Evolutionary conservation across 1,140 invertebrate species (phyloP), one percentile per base, ranked within the genome.

Genomic region (Achroia grisella): DNA sequence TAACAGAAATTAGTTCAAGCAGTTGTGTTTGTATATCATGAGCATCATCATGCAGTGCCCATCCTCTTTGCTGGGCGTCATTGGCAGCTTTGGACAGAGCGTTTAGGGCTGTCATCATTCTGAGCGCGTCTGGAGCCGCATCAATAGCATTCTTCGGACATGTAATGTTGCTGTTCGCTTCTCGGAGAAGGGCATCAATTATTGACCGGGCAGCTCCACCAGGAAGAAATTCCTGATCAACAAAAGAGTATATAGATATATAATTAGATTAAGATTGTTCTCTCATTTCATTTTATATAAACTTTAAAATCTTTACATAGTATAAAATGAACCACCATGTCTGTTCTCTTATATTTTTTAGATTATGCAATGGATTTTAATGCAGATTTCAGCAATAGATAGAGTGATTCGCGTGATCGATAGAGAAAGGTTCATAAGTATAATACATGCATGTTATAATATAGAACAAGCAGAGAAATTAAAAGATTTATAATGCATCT

Each of bases 1-100:
- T 86, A 71, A 98, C 95, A 40, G 93, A 94, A 6, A 94, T 91
- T 10, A 97, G 86, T 72, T 97, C 94, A 39, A 92, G 89, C 6
- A 97, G 88, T 67, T 95, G 93, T 51, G 93, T 91, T 31, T 91
- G 90, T 68, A 98, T 97, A 45, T 93, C 91, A 41, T 89, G 89
- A 62, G 97, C 95, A 80, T 98, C 96, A 80, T 97, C 95, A 81
- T 97, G 93, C 3, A 98, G 84, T 66, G 95, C 94, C 96, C 96
- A 98, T 55, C 93, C 95, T 56, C 96, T 88, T 63, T 98, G 96
- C 70, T 98, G 95, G 0, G 95, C 94, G 69, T 98, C 96, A 76
- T 97, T 95, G 56, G 96, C 96, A 55, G 94, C 95, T 35, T 91
- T 93, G 8, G 93, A 93, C 40, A 98, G 81, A 58, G 95, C 91